Evolutionary conservation across 2,888 invertebrate genomes (phyloP).

Genomic region (Beris chalybata): DNA sequence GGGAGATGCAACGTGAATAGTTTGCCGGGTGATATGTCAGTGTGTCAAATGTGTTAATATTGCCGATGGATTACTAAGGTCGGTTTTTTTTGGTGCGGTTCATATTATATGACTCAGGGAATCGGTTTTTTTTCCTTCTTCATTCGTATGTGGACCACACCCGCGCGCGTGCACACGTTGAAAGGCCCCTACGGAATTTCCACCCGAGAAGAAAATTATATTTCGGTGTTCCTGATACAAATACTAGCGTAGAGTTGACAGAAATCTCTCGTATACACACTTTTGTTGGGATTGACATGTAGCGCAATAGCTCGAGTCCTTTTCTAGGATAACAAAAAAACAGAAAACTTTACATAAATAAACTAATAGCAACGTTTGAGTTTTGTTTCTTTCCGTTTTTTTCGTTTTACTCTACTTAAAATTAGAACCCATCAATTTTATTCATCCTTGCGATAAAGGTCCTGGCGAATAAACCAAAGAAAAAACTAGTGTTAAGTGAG

Average conservation of each 20-base stretch:
- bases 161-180: conserved; percentile 54
- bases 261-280: conserved; percentile 27
- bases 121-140: conserved; percentile 12
- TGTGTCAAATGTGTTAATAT: no score
- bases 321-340: conserved; percentile 22
- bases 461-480: no score
- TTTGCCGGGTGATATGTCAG: no score
- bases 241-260: conserved; percentile 27
- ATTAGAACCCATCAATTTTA: no score
- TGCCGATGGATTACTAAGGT: no score
- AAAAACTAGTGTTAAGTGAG: no score
- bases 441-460: no score
- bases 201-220: conserved; percentile 32
- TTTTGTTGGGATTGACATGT: conserved; percentile 21
- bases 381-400: no score
- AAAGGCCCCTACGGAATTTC: conserved; percentile 26
- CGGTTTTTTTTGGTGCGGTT: no score
- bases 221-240: conserved; percentile 28
- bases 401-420: no score
- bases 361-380: conserved; percentile 1
- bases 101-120: conserved; percentile 30
- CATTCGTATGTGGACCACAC: conserved; percentile 50
- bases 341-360: conserved; percentile 3
- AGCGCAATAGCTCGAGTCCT: conserved; percentile 15
- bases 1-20: no score